Conservation (phyloP, 2,797 vertebrate species). For the Hippopotamyrus pictus region DNA sequence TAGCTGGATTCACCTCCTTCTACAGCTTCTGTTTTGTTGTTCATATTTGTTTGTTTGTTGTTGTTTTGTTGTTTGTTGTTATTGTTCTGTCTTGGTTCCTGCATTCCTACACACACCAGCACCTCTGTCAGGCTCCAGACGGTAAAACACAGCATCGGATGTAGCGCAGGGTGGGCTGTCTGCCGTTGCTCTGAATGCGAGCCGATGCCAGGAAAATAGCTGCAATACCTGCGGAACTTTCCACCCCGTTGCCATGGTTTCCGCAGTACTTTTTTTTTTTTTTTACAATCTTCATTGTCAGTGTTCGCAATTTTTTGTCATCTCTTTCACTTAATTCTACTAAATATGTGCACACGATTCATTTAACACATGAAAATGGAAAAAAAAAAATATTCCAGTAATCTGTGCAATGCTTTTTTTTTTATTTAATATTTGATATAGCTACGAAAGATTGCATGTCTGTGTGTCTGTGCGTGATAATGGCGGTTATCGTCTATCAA, state of each 20-base stretch:
- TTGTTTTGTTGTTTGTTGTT: neutral
- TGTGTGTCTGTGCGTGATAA: neutral
- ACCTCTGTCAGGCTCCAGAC: neutral
- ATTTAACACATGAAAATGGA: neutral
- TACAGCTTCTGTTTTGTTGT: neutral
- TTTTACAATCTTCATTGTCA: neutral
- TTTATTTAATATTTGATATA: neutral
- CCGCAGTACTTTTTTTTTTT: neutral
- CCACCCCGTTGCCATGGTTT: slow-evolving; percentile 7
- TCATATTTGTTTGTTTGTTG: neutral
- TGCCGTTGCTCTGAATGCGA: neutral
- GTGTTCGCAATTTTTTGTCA: neutral
- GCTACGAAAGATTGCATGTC: neutral
- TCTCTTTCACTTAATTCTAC: neutral
- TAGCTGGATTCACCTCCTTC: neutral
- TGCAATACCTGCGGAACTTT: neutral
- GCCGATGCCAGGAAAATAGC: neutral
- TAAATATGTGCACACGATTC: neutral
- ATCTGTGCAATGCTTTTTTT: neutral
- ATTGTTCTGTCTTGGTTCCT: neutral
- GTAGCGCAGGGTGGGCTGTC: neutral
- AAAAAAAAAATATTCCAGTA: neutral
- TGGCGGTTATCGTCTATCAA: neutral
- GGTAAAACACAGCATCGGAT: neutral
- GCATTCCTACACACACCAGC: neutral